phyloP scores from a whole-genome alignment of 2,797 vertebrate species.

The Lithobates sylvaticus region DNA sequence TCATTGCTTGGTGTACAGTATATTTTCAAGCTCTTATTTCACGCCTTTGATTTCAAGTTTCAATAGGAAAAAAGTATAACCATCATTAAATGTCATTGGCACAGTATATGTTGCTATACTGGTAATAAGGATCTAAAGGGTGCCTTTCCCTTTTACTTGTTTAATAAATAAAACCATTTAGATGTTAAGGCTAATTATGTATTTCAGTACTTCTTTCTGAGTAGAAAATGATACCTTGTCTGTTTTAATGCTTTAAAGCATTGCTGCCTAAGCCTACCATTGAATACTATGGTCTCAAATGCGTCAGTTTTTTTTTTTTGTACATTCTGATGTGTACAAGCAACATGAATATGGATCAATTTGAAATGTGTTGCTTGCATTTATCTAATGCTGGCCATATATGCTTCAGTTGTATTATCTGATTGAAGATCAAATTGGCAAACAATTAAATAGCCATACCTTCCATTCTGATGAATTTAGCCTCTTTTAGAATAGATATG shows the following conservation, averaged over 20 bases:
- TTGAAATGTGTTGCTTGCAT: too few relatives aligned
- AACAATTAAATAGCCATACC: too few relatives aligned
- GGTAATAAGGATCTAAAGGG: slow-evolving; percentile 43
- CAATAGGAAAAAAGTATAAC: slow-evolving; percentile 42
- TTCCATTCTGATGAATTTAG: too few relatives aligned
- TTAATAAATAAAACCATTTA: slow-evolving; percentile 40
- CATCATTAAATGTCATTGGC: slow-evolving; percentile 56
- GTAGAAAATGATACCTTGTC: background rate
- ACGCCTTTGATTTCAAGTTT: slow-evolving; percentile 51
- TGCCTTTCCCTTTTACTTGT: slow-evolving; percentile 24
- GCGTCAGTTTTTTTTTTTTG: too few relatives aligned
- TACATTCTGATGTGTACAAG: too few relatives aligned
- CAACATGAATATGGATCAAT: too few relatives aligned
- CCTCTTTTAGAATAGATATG: too few relatives aligned
- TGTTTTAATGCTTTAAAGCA: background rate
- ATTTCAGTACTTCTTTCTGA: slow-evolving; percentile 6
- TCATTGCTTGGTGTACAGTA: slow-evolving; percentile 39
- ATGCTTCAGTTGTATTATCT: too few relatives aligned
- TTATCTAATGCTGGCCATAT: too few relatives aligned
- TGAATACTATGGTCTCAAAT: too few relatives aligned
- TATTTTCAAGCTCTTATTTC: slow-evolving; percentile 53
- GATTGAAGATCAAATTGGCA: too few relatives aligned
- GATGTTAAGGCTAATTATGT: slow-evolving; percentile 14
- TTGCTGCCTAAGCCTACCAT: too few relatives aligned
- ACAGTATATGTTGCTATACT: slow-evolving; percentile 43